Evolutionary conservation across 2,113 vertebrate species (phyloP), one percentile per base, ranked within the genome.

Genomic region (Fregata magnificens): DNA sequence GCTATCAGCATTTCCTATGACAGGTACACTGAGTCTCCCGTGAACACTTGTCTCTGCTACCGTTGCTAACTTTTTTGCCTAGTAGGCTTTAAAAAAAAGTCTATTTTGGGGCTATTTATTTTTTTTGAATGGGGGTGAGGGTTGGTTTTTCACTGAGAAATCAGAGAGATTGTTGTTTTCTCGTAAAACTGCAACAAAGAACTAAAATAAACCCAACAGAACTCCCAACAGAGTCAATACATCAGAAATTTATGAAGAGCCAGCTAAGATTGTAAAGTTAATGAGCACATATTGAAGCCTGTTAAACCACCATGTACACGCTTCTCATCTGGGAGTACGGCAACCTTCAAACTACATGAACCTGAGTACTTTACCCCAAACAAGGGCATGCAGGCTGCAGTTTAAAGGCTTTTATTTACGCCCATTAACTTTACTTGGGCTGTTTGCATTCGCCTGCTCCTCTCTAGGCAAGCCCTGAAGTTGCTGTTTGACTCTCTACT

Each of bases 211-310:
- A 77, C 15, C 25, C 40, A 80, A 67, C 8, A 71, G 61, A 83
- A 74, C 32, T 90, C 92, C 90, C 80, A 58, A 74, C 32, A 92
- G 80, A 91, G 47, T 81, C 88, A 78, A 95, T 67, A 63, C 59
- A 94, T 95, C 93, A 96, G 89, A 83, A 96, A 96, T 95, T 94
- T 90, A 94, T 89, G 91, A 96, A 92, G 72, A 96, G 63, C 40
- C 86, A 66, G 82, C 91, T 94, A 81, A 86, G 88, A 92, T 55
- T 86, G 63, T 94, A 93, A 96, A 96, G 91, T 92, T 94, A 96
- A 96, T 86, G 86, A 96, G 88, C 72, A 55, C 50, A 45, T 83
- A 95, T 84, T 0, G 47, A 88, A 86, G 86, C 55, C 91, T 91
- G 91, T 95, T 95, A 96, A 94, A 93, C 25, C 72, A 86, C 91